phyloP scores from a whole-genome alignment of 1,140 invertebrate genomes.

The Trichogramma pretiosum region DNA sequence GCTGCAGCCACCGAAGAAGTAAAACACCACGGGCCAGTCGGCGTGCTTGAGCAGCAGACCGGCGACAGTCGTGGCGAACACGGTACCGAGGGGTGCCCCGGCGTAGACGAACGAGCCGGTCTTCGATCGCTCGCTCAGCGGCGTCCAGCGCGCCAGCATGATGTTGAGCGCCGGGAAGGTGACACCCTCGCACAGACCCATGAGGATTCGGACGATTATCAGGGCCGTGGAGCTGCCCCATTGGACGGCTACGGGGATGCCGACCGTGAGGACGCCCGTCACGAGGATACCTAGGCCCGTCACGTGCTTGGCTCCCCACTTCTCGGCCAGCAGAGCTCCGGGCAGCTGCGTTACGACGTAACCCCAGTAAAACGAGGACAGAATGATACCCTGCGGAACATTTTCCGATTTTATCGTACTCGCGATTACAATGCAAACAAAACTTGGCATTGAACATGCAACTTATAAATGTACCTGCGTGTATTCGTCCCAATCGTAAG shows the following conservation, averaged over 20 bases:
- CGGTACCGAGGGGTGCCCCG: slow-evolving; percentile 63
- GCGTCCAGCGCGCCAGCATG: slow-evolving; percentile 65
- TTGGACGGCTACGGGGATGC: slow-evolving; percentile 25
- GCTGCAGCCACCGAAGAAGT: slow-evolving; percentile 68
- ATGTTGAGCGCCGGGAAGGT: slow-evolving; percentile 67
- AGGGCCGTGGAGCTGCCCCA: slow-evolving; percentile 51
- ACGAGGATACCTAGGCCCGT: not conserved
- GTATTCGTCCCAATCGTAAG: no score
- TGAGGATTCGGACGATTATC: slow-evolving; percentile 56
- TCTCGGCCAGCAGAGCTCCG: not conserved
- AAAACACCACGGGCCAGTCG: slow-evolving; percentile 70
- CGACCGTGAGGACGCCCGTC: not conserved
- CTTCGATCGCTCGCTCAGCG: slow-evolving; percentile 59
- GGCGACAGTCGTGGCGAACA: slow-evolving; percentile 63
- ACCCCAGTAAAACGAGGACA: slow-evolving; percentile 1
- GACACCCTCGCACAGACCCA: slow-evolving; percentile 67
- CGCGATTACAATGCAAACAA: no score
- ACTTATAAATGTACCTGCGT: no score
- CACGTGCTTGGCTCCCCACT: not conserved
- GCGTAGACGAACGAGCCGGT: slow-evolving; percentile 65
- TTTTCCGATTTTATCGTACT: no score
- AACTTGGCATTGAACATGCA: no score
- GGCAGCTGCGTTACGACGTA: not conserved
- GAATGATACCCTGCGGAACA: slow-evolving; percentile 21
- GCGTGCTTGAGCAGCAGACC: slow-evolving; percentile 57